A percentile compares a stretch with the other conserved stretches of the same genome.
These are phyloP conservation scores for Elegia similella DNA, from an alignment of 2,888 invertebrate genomes.

Conservation along the genomic window DNA sequence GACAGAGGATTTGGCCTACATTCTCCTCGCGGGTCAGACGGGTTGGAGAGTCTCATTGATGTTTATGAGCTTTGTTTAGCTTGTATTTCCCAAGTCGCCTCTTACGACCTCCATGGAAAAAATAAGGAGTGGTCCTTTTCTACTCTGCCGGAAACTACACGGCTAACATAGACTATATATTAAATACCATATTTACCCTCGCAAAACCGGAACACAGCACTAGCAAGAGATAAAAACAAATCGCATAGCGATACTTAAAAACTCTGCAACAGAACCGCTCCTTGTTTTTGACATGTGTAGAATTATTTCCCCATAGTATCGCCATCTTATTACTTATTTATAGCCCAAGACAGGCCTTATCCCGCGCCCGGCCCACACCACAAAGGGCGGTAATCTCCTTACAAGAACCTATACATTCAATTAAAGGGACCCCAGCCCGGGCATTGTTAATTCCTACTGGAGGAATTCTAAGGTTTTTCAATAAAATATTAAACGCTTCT, in stretches of 20 bases:
- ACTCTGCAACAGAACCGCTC: background rate
- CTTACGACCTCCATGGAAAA: too few relatives aligned
- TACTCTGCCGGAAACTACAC: too few relatives aligned
- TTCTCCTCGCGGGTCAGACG: too few relatives aligned
- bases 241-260: too few relatives aligned
- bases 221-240: background rate
- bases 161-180: too few relatives aligned
- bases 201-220: too few relatives aligned
- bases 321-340: slow-evolving; percentile 18
- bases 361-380: slow-evolving; percentile 25
- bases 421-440: slow-evolving; percentile 35
- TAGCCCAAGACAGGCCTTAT: slow-evolving; percentile 18
- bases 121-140: too few relatives aligned
- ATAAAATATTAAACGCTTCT: slow-evolving; percentile 28
- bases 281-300: background rate
- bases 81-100: too few relatives aligned
- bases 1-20: too few relatives aligned
- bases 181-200: too few relatives aligned
- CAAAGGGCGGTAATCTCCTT: slow-evolving; percentile 36
- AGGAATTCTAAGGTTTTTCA: slow-evolving; percentile 29
- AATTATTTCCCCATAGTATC: background rate
- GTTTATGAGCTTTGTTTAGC: too few relatives aligned
- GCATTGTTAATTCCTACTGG: slow-evolving; percentile 33
- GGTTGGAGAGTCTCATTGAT: too few relatives aligned
- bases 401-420: slow-evolving; percentile 46